phyloP scores from a whole-genome alignment of 2,113 vertebrate genomes.

The Nanorana parkeri region DNA sequence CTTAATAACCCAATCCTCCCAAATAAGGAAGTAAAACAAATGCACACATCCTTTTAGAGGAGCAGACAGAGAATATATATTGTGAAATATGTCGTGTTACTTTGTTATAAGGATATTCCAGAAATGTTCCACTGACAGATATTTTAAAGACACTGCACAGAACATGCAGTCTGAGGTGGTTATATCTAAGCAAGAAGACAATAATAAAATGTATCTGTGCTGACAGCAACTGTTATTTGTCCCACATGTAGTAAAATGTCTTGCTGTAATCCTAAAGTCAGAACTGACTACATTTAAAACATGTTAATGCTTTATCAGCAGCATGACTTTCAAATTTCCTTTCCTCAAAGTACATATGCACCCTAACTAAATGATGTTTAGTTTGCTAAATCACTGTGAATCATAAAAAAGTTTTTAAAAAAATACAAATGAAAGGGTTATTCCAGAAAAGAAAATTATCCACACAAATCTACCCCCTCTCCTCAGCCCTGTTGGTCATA shows the following conservation, averaged over 20 bases:
- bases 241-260: not conserved
- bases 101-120: constrained; percentile 40
- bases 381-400: too few relatives aligned
- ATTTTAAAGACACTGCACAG: constrained; percentile 25
- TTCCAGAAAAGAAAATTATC: too few relatives aligned
- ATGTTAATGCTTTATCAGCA: not conserved
- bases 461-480: too few relatives aligned
- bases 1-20: not conserved
- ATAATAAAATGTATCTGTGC: not conserved
- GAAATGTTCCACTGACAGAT: constrained; percentile 47
- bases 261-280: not conserved
- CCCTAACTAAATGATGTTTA: too few relatives aligned
- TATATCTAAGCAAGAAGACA: not conserved
- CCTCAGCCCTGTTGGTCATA: too few relatives aligned
- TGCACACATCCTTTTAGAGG: constrained; percentile 37
- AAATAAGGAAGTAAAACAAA: constrained; percentile 36
- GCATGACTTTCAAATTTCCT: not conserved
- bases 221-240: constrained; percentile 8
- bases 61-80: constrained; percentile 1
- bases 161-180: not conserved
- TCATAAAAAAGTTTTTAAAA: too few relatives aligned
- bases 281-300: not conserved
- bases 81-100: constrained; percentile 12
- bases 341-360: too few relatives aligned
- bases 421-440: too few relatives aligned